phyloP scores from a whole-genome alignment of 1,140 invertebrate species.

The Mesaphorura yosii region DNA sequence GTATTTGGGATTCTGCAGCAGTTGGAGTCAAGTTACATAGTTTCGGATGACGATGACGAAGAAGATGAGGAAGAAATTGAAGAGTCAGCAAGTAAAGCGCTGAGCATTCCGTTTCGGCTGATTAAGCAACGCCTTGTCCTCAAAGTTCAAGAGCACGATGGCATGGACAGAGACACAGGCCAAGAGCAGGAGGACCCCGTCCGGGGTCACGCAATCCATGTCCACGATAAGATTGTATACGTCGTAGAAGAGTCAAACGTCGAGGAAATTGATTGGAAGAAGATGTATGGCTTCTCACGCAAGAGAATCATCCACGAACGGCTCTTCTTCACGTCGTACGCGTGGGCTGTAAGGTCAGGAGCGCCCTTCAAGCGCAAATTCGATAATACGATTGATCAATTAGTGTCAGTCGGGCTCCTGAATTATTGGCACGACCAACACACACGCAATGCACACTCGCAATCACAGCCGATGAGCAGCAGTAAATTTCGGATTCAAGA shows the following conservation, averaged over 20 bases:
- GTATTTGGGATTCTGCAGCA: constrained; percentile 5
- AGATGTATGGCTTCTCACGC: constrained; percentile 9
- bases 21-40: not conserved
- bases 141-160: not conserved
- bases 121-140: not conserved
- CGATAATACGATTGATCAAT: constrained; percentile 11
- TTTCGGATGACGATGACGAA: not conserved
- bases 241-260: constrained; percentile 19
- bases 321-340: constrained; percentile 21
- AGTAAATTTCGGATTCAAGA: constrained; percentile 14
- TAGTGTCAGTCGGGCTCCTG: constrained; percentile 14
- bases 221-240: constrained; percentile 10
- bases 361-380: constrained; percentile 19
- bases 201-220: not conserved
- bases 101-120: too few species aligned
- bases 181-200: too few species aligned
- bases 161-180: too few species aligned
- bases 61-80: too few species aligned
- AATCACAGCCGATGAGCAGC: constrained; percentile 3
- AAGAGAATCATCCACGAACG: constrained; percentile 20
- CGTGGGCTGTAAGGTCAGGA: constrained; percentile 2
- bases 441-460: not conserved
- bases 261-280: constrained; percentile 16
- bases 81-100: too few species aligned
- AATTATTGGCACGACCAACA: constrained; percentile 13